Percentiles rank a stretch among this genome's conserved stretches.
These are phyloP conservation scores for Aradophagus sp. DNA, from an alignment of 1,140 invertebrate species.

Conservation along the genomic window DNA sequence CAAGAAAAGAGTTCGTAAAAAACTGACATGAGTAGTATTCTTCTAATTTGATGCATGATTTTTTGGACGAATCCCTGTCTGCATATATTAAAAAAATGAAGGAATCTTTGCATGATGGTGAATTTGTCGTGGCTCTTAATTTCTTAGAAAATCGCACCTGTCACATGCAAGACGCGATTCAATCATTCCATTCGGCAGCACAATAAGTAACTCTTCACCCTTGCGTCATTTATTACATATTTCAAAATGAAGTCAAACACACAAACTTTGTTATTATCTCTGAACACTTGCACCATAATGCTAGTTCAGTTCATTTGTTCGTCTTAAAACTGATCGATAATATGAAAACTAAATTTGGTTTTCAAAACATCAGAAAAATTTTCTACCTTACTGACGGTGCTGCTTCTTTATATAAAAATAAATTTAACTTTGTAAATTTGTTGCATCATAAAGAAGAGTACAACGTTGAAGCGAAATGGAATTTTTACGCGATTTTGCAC, in stretches of 20 bases:
- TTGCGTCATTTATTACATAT: slow-evolving; percentile 25
- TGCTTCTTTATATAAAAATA: slow-evolving; percentile 16
- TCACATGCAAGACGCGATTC: slow-evolving; percentile 17
- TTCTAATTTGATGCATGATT: slow-evolving; percentile 15
- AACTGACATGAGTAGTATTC: slow-evolving; percentile 7
- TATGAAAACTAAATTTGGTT: too few relatives aligned
- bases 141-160: slow-evolving; percentile 23
- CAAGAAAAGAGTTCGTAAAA: background rate
- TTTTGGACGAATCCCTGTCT: slow-evolving; percentile 8
- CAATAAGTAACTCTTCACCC: slow-evolving; percentile 19
- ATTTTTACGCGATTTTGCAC: slow-evolving; percentile 61
- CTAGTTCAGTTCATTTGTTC: too few relatives aligned
- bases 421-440: slow-evolving; percentile 22
- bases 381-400: slow-evolving; percentile 17
- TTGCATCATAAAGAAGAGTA: slow-evolving; percentile 2
- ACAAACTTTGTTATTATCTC: slow-evolving; percentile 24
- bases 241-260: slow-evolving; percentile 5
- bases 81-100: slow-evolving; percentile 10
- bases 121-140: slow-evolving; percentile 15
- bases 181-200: slow-evolving; percentile 4
- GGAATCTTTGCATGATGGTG: slow-evolving; percentile 1
- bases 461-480: slow-evolving; percentile 37
- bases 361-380: slow-evolving; percentile 5
- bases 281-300: slow-evolving; percentile 6
- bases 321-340: too few relatives aligned